Base-by-base conservation (phyloP, 1,140 invertebrate genomes). In the Bombus waltoni region DNA sequence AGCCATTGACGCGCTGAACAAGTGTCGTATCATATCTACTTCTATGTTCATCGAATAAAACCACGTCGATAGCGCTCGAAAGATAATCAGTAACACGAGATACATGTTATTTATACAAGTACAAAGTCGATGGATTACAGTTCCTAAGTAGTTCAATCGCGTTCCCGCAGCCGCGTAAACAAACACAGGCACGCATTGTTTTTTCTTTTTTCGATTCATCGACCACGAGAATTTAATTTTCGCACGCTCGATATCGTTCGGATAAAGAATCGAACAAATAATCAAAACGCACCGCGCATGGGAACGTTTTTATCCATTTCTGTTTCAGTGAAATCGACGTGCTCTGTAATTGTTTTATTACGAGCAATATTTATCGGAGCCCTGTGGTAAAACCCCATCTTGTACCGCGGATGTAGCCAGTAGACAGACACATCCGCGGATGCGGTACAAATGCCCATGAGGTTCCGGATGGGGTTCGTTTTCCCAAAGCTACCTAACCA, bases 401-500 rank as follows among this genome's bases (percentile, higher is more conserved):
- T 53, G 32, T n/a, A 66, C 32, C 18, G 71, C 32, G 57, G 53
- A 35, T 83, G 25, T 42, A 42, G 70, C 32, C 42, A 66, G 62
- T 62, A 44, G 13, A 38, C 28, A 44, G 13, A 38, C 28, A 40
- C 42, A 86, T 77, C 32, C 72, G 62, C 25, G 42, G 28, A 73
- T 83, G 68, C 28, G 59, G 42, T 79, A 79, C 78, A 18, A 75
- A 87, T 35, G n/a, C 87, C 74, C 80, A 75, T 83, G 75, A 71
- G 75, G 76, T 57, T 70, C 62, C 68, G 57, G 22, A 18, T 35
- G n/a, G 76, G 76, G 59, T 74, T 86, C 59, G 47, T 71, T 77
- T 42, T 47, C 59, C 73, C 42, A 79, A 68, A 88, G 76, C 76
- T 87, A 47, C 76, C 79, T 86, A 88, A 83, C 85, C 84, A 57